phyloP scores from a whole-genome alignment of 2,113 vertebrate species.

The Corydoras maculifer region DNA sequence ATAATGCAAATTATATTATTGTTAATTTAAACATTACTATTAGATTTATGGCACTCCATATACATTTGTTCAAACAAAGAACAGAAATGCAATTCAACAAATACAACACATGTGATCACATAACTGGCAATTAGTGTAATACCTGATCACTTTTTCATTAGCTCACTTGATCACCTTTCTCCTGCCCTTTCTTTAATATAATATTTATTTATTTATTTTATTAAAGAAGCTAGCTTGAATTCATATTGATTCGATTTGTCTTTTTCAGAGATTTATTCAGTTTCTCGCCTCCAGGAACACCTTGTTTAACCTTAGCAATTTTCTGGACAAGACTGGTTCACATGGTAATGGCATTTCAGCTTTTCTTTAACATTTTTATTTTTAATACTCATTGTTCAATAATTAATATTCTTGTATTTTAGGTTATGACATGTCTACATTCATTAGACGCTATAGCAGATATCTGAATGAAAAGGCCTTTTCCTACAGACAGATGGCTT shows the following conservation, averaged over 20 bases:
- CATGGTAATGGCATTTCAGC: slow-evolving; percentile 68
- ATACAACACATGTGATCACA: too few relatives aligned
- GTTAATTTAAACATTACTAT: too few relatives aligned
- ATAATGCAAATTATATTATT: too few relatives aligned
- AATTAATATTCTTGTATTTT: slow-evolving; percentile 19
- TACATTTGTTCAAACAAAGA: too few relatives aligned
- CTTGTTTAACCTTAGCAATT: slow-evolving; percentile 97
- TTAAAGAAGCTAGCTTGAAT: too few relatives aligned
- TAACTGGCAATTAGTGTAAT: too few relatives aligned
- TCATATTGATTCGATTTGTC: slow-evolving; percentile 3
- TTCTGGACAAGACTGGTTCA: slow-evolving; percentile 97
- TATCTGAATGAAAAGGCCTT: slow-evolving; percentile 98
- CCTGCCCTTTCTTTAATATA: too few relatives aligned
- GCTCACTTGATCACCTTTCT: too few relatives aligned
- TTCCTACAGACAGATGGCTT: slow-evolving; percentile 96
- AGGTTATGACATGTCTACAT: slow-evolving; percentile 98
- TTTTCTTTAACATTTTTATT: neutral
- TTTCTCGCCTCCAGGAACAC: slow-evolving; percentile 97
- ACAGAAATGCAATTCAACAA: too few relatives aligned
- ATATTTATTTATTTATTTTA: too few relatives aligned
- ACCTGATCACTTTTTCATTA: too few relatives aligned
- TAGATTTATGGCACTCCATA: too few relatives aligned
- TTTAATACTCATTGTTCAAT: neutral
- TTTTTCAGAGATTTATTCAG: slow-evolving; percentile 86
- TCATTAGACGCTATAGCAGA: slow-evolving; percentile 94